Base-by-base conservation (phyloP, 2,797 vertebrate genomes). In the Acropternis orthonyx region DNA sequence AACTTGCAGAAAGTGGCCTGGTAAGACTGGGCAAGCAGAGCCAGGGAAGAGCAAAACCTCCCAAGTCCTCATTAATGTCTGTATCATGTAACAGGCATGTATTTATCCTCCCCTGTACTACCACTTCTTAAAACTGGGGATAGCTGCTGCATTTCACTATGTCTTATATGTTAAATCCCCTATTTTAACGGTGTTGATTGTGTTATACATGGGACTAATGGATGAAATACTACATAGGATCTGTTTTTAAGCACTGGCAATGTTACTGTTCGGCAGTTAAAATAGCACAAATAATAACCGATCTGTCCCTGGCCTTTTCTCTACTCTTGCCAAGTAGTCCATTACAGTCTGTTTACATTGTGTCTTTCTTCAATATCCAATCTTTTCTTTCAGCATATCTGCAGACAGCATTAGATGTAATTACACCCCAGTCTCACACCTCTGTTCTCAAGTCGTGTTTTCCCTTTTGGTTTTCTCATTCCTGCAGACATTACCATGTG, bases 231-330 rank as follows among this genome's bases (percentile, higher is more conserved):
- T 36, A 6, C 22, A 26, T 7, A 21, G 0, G 0, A 5, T n/a
- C 41, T 55, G 9, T 1, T 67, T 88, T 69, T 36, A 58, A 72
- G 34, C 39, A n/a, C 8, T 3, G 0, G 6, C 21, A 32, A 1
- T 39, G 32, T 43, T 82, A 30, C 23, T 43, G 9, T 66, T 76
- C 32, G n/a, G 26, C 54, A 49, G 28, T 56, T 61, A 65, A 3
- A 43, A 9, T 12, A 56, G 46, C 0, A 0, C 23, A 55, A 59
- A 15, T 27, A 54, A 46, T 56, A 79, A 58, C 5, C 8, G 24
- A 1, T 28, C 12, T 5, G 7, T 36, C 82, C 22, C 4, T 46
- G 41, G 52, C 30, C 30, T 75, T 78, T 74, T 69, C n/a, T 83
- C 30, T 73, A 2, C 26, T 68, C 7, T 27, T 36, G 34, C 30